Conservation (phyloP, 2,888 invertebrate genomes). For the Sturmia bella region DNA sequence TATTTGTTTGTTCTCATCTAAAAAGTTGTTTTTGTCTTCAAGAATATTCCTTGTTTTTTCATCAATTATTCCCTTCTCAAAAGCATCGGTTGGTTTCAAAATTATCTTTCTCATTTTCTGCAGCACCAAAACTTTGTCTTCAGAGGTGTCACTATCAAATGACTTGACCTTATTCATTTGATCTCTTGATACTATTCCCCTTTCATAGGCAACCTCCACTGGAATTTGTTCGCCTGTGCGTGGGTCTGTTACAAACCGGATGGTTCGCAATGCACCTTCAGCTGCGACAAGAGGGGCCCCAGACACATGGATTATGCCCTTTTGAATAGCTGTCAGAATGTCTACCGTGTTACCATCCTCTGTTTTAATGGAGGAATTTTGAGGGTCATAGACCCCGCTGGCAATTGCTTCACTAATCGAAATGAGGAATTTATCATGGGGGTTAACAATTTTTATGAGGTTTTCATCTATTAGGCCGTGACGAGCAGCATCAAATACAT, state of each 20-base stretch:
- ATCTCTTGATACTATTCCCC: conserved; percentile 85
- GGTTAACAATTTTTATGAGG: conserved; percentile 87
- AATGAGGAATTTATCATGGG: conserved; percentile 86
- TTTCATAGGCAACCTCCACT: conserved; percentile 90
- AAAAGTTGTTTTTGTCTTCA: conserved; percentile 84
- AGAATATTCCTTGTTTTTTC: conserved; percentile 88
- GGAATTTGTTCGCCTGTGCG: conserved; percentile 90
- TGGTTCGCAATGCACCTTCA: conserved; percentile 86
- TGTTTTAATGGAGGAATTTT: conserved; percentile 87
- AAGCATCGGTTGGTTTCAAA: conserved; percentile 88
- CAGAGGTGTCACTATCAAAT: conserved; percentile 83
- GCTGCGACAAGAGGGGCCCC: conserved; percentile 89
- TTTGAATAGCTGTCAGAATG: conserved; percentile 88
- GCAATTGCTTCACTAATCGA: conserved; percentile 89
- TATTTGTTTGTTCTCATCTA: conserved; percentile 84
- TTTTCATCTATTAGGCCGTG: conserved; percentile 88
- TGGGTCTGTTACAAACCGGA: conserved; percentile 89
- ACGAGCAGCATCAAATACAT: conserved; percentile 89
- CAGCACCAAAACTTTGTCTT: conserved; percentile 87
- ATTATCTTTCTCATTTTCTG: conserved; percentile 91
- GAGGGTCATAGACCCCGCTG: conserved; percentile 88
- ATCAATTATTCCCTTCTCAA: conserved; percentile 90
- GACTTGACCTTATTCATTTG: conserved; percentile 77
- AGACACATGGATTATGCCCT: conserved; percentile 88
- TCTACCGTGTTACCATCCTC: conserved; percentile 86